These are phyloP conservation scores for Ectropis grisescens DNA, from an alignment of 1,140 invertebrate species.

Conservation along the genomic window DNA sequence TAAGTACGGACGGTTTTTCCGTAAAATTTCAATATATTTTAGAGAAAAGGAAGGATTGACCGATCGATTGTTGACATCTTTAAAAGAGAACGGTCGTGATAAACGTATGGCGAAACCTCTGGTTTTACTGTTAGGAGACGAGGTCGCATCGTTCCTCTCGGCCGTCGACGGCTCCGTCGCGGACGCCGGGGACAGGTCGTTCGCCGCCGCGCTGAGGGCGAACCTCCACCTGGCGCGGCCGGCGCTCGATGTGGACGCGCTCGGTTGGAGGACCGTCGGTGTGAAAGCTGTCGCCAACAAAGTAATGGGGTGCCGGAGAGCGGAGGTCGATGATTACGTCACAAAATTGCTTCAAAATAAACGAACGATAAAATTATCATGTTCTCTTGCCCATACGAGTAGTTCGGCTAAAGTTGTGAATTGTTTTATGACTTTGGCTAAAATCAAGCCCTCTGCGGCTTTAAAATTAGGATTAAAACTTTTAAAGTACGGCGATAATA, in stretches of 20 bases:
- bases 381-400: constrained; percentile 1
- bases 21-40: constrained; percentile 29
- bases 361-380: constrained; percentile 3
- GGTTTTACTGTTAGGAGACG: too few relatives aligned
- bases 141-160: too few relatives aligned
- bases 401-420: not conserved
- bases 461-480: not conserved
- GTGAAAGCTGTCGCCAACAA: constrained; percentile 31
- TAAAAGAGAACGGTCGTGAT: not conserved
- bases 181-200: too few relatives aligned
- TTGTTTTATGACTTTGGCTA: not conserved
- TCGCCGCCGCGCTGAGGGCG: constrained; percentile 21
- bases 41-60: constrained; percentile 24
- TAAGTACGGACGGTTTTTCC: constrained; percentile 26
- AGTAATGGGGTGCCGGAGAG: constrained; percentile 13
- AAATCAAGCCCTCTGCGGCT: not conserved
- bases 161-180: too few relatives aligned
- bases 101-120: constrained; percentile 3
- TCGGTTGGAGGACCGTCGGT: constrained; percentile 22
- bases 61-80: not conserved
- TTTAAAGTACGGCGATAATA: not conserved
- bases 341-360: not conserved
- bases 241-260: constrained; percentile 16
- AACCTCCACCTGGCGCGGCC: constrained; percentile 23
- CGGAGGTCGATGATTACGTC: not conserved